phyloP scores from a whole-genome alignment of 2,797 vertebrate genomes.

The Peromyscus aztecus region DNA sequence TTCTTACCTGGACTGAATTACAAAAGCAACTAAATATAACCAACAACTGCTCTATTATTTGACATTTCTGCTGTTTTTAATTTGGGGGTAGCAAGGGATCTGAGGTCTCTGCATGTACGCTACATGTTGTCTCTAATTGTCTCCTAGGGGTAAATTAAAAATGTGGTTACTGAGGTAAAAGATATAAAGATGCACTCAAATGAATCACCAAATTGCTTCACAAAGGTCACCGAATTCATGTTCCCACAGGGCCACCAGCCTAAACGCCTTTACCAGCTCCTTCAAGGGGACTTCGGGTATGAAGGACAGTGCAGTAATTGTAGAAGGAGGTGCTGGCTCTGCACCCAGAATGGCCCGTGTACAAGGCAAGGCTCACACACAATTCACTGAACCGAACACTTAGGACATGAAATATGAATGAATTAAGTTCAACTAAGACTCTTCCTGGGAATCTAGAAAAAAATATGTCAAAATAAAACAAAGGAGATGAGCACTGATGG shows the following conservation, averaged over 20 bases:
- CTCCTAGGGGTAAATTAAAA: slow-evolving; percentile 20
- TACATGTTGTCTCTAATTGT: neutral
- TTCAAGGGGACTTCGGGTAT: neutral
- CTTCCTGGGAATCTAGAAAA: neutral
- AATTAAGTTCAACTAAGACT: neutral
- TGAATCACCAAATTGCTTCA: neutral
- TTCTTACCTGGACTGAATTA: neutral
- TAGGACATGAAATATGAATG: neutral
- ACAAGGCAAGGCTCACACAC: neutral
- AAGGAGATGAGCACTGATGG: neutral
- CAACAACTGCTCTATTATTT: neutral
- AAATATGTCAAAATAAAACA: neutral
- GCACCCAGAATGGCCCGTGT: neutral
- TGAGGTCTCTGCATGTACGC: neutral
- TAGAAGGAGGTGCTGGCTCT: neutral
- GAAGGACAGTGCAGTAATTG: neutral
- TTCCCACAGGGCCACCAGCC: no score
- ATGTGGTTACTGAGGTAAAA: slow-evolving; percentile 16
- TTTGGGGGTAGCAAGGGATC: neutral
- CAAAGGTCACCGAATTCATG: neutral
- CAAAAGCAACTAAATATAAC: neutral
- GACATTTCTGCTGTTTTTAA: neutral
- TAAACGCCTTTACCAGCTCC: neutral
- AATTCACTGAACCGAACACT: neutral
- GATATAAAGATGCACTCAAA: neutral